These are phyloP conservation scores for Poeciliopsis presidionis DNA, from an alignment of 2,797 vertebrate genomes.

Conservation along the genomic window DNA sequence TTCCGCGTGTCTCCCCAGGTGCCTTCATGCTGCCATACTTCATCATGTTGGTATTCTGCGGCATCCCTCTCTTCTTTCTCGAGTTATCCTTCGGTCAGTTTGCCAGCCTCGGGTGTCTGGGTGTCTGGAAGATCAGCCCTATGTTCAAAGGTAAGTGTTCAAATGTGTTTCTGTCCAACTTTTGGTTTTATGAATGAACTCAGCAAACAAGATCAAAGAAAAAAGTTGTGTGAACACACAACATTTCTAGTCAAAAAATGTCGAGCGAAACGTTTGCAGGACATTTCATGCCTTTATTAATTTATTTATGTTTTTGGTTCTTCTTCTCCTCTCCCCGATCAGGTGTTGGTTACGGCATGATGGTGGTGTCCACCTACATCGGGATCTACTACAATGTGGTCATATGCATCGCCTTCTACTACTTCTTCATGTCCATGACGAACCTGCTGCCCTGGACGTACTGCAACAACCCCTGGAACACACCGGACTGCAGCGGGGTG, in stretches of 20 bases:
- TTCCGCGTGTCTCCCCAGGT: constrained; percentile 73
- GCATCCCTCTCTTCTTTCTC: constrained; percentile 98
- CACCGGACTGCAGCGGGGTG: constrained; percentile 87
- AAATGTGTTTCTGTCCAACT: neutral
- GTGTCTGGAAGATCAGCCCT: constrained; percentile 97
- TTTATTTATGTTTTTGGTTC: neutral
- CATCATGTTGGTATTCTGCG: constrained; percentile 98
- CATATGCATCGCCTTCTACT: constrained; percentile 98
- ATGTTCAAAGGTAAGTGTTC: constrained; percentile 93
- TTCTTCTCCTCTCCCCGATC: neutral
- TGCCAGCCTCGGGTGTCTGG: constrained; percentile 94
- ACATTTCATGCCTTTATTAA: neutral
- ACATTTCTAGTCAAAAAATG: neutral
- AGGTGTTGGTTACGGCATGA: constrained; percentile 99
- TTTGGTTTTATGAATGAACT: neutral
- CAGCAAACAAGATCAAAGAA: neutral
- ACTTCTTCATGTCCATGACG: constrained; percentile 98
- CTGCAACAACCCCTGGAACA: constrained; percentile 97
- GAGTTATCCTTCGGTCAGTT: constrained; percentile 99
- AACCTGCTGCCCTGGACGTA: constrained; percentile 96
- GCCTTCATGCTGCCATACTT: constrained; percentile 99
- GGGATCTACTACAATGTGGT: constrained; percentile 99
- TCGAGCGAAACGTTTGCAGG: neutral
- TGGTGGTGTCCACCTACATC: constrained; percentile 99
- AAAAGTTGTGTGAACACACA: too few relatives aligned